Base-by-base conservation (phyloP, 2,797 vertebrate species). In the Pangasius krempfi region DNA sequence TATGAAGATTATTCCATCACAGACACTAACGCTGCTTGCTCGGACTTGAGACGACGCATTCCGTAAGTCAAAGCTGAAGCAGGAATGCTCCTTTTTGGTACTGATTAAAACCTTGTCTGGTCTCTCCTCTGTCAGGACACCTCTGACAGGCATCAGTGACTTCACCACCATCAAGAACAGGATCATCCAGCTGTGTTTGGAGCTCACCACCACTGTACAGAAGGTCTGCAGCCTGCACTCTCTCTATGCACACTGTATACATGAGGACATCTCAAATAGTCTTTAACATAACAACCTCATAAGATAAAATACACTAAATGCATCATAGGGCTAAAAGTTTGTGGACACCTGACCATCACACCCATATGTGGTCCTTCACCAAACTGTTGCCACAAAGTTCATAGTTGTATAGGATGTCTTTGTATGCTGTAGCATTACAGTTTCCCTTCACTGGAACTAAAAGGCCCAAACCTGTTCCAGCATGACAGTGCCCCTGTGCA, bases 181-280 rank as follows among this genome's bases (percentile, higher is more conserved):
- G 92, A 98, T 99, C 95, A 98, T 99, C 94, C 98, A 98, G 84
- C 97, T 99, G 78, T 99, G 98, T 91, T 94, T 99, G 95, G 98
- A 99, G 92, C 96, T 99, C 88, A 99, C 98, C 83, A 98, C 98
- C 70, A 97, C 97, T 25, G 98, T 99, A 81, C 98, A 99, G 94
- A 98, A 99, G 98, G 98, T 99, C 87, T 93, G 95, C 84, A 50
- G 33, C 44, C 37, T 68, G 25, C n/a, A 68, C 62, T 16, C 6
- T 54, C 25, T 50, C 9, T 66, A 40, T 30, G 33, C 22, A n/a
- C 27, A 44, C 33, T 83, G 27, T 52, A 75, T 79, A 58, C 33
- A 44, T 18, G 7, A 83, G 40, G 50, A 62, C 33, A 64, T 80
- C 58, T 88, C 56, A 64, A 0, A 83, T 7, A 83, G 20, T 82